Base-by-base conservation (phyloP, 2,797 vertebrate genomes). In the Spinibarbus caldwelli region DNA sequence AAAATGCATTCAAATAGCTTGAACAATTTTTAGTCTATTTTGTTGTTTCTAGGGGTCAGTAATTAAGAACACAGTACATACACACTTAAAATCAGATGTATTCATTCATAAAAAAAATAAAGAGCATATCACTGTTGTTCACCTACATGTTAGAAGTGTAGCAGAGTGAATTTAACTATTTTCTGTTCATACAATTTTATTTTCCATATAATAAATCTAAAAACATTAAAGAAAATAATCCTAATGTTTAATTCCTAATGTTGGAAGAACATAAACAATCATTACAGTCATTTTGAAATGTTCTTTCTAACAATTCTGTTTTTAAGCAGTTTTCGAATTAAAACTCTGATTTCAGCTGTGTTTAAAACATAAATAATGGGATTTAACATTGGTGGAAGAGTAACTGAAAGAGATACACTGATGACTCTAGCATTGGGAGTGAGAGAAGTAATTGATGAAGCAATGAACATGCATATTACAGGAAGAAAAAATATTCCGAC, bases 361-460 rank as follows among this genome's bases (percentile, higher is more conserved):
- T 78, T 78, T 26, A 78, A 59, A 41, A 78, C 75, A 59, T 78
- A 78, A 78, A 78, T 78, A 4, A 78, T 78, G 14, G 73, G 75
- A 81, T 90, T 90, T 17, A 90, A 7, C 86, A 89, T 86, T 5
- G 82, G 76, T 64, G 90, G 82, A 83, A 90, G 54, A 26, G 66
- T 41, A 12, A 17, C 10, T 34, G 88, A 72, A 7, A 89, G 41
- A n/a, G 87, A 86, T 26, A 47, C 82, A 34, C 49, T 81, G 0
- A 90, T 45, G 57, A 88, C 83, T 59, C 80, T 84, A 5, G 57
- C 54, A 79, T 90, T 88, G 11, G 59, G 66, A 29, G 83, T 78
- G 15, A 90, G 17, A 29, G 31, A 10, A 19, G 47, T 49, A 1
- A 14, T 45, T 8, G 66, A 2, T 26, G 86, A 86, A 83, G 83